Evolutionary conservation across 2,797 vertebrate species (phyloP), one percentile per base, ranked within the genome.

Genomic region (Girardinus metallicus): DNA sequence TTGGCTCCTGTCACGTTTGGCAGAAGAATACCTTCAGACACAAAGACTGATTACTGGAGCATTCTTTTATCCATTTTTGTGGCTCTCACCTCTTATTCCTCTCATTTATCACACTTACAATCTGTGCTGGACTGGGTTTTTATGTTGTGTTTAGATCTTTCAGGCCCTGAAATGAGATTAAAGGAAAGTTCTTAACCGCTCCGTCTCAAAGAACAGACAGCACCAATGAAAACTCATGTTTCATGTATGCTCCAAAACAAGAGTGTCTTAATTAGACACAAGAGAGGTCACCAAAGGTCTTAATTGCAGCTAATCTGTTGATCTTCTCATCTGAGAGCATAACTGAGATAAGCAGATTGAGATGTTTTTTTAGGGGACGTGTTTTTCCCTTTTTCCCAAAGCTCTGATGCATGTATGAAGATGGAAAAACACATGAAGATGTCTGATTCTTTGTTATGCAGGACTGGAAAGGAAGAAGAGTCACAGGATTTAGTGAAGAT

Each of bases 221-320:
- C 53, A 46, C 77, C 34, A 53, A 79, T 80, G 60, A 60, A 86
- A 85, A 81, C 71, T 74, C 18, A 75, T 39, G 74, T 71, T 88
- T 86, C 55, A 68, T 81, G 76, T 80, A 76, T 83, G 43, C 70
- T 84, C 74, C 87, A 76, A 84, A 86, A 80, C 4, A 21, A 83
- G 78, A n/a, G 64, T 77, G 83, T 91, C 83, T 91, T 93, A 92
- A 93, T 93, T 88, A 85, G 85, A 86, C 91, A 88, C 90, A 74
- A 44, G 90, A 91, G 90, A 92, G 87, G 76, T 83, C 89, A 84
- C 74, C 64, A 70, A 82, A 83, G 71, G 83, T 79, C 80, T 80
- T 43, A 77, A 86, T 72, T 0, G 26, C 15, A 81, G 83, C 83
- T 84, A 85, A 88, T 85, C 83, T 88, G 85, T 77, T 82, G n/a